Conservation (phyloP, 2,113 vertebrate species). For the Fulica atra region DNA sequence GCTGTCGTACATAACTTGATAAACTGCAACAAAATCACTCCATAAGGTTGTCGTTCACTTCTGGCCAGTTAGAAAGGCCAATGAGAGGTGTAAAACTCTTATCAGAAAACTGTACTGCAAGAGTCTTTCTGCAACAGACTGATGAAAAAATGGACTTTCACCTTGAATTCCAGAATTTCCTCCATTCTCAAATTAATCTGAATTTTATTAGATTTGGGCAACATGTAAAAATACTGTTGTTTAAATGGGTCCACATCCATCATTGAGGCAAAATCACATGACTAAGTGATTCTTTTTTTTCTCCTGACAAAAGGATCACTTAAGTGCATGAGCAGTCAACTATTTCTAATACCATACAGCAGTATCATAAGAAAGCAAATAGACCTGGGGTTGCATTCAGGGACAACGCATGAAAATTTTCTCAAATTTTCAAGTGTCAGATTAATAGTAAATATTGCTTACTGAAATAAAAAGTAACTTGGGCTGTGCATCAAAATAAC, state of each 20-base stretch:
- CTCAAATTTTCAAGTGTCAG: background rate
- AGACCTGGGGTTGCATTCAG: background rate
- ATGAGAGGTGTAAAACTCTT: background rate
- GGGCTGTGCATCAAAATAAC: background rate
- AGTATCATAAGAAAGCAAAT: background rate
- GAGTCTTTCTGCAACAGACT: background rate
- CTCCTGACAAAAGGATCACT: background rate
- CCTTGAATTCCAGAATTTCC: background rate
- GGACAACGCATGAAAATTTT: background rate
- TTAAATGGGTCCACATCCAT: background rate
- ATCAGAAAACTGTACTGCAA: background rate
- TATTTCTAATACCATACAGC: background rate
- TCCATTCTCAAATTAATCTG: background rate
- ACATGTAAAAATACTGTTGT: background rate
- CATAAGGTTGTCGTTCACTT: background rate
- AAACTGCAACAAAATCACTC: background rate
- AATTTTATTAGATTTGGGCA: background rate
- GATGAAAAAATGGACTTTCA: background rate
- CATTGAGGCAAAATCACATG: background rate
- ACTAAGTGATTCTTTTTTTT: background rate
- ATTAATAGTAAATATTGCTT: background rate
- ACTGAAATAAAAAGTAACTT: background rate
- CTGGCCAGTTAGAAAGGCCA: background rate
- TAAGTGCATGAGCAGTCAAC: background rate
- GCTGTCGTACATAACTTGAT: background rate